Evolutionary conservation across 2,113 vertebrate species (phyloP).

Genomic region (Bambusicola thoracicus): DNA sequence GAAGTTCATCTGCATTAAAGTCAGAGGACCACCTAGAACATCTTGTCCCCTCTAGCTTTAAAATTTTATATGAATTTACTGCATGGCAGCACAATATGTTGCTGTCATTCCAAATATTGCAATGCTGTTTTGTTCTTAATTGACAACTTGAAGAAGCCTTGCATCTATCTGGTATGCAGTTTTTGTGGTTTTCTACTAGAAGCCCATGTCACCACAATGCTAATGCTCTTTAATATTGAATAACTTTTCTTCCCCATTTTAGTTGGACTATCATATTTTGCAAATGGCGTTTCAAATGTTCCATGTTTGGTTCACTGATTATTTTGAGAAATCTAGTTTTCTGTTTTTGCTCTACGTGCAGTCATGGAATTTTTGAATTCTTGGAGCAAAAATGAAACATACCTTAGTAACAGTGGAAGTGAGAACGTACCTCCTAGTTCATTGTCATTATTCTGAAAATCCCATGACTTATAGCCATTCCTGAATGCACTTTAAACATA

Average conservation of each 20-base stretch:
- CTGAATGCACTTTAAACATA: not conserved
- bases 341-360: not conserved
- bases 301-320: not conserved
- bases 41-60: not conserved
- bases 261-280: not conserved
- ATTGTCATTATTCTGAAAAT: not conserved
- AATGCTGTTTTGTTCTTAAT: slow-evolving; percentile 12
- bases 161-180: not conserved
- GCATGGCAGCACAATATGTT: not conserved
- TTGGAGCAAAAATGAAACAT: not conserved
- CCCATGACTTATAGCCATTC: not conserved
- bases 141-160: slow-evolving; percentile 11
- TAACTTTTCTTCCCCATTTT: not conserved
- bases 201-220: not conserved
- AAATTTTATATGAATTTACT: not conserved
- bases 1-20: not conserved
- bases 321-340: not conserved
- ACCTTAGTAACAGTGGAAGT: not conserved
- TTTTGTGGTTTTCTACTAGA: not conserved
- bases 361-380: not conserved
- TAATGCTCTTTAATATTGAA: not conserved
- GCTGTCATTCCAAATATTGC: not conserved
- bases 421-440: not conserved
- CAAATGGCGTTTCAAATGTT: not conserved
- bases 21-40: not conserved